Conservation (phyloP, 2,797 vertebrate species). For the Poliocrania exsul region DNA sequence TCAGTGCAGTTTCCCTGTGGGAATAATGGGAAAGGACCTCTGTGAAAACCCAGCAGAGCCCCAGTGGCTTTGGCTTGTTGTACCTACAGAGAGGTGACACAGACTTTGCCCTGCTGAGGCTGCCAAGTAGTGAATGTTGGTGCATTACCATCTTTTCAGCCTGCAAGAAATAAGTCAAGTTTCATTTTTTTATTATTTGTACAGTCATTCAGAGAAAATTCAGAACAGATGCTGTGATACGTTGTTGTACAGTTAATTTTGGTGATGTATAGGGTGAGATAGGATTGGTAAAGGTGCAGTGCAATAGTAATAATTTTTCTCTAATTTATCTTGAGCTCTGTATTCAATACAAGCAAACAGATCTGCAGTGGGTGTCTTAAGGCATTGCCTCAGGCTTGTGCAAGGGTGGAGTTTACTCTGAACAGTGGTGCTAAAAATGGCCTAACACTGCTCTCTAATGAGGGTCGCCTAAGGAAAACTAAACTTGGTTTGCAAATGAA, state of each 20-base stretch:
- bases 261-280: neutral
- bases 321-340: neutral
- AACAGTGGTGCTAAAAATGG: neutral
- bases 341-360: neutral
- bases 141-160: neutral
- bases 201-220: neutral
- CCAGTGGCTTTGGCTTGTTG: neutral
- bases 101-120: neutral
- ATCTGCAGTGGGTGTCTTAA: neutral
- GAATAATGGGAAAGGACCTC: neutral
- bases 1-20: fast-evolving
- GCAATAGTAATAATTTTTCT: neutral
- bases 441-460: neutral
- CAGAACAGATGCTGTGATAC: too few relatives aligned
- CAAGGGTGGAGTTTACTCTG: neutral
- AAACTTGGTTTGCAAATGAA: neutral
- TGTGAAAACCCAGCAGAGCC: neutral
- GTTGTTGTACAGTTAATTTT: neutral
- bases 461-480: neutral
- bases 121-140: neutral
- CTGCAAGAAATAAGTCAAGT: neutral
- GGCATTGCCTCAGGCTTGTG: neutral
- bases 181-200: neutral
- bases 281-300: neutral
- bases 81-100: neutral